Evolutionary conservation across 1,140 invertebrate species (phyloP).

Genomic region (Melitaea cinxia): DNA sequence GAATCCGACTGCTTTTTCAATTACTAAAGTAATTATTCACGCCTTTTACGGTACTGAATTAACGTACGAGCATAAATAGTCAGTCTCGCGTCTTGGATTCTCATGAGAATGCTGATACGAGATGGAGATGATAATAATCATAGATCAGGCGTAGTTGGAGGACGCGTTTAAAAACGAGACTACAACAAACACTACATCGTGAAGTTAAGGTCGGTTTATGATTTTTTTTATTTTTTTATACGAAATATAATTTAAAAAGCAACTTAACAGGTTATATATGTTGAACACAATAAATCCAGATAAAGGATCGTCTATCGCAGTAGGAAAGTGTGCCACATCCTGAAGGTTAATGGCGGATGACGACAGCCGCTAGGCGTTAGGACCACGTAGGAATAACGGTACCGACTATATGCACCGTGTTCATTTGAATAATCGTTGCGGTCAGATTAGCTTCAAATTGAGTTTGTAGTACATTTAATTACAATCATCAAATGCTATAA

Average conservation of each 20-base stretch:
- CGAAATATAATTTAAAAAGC: not conserved
- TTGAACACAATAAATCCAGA: slow-evolving; percentile 10
- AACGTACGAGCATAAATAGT: slow-evolving; percentile 60
- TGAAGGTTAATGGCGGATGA: slow-evolving; percentile 67
- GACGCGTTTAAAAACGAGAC: slow-evolving; percentile 12
- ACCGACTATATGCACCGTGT: slow-evolving; percentile 48
- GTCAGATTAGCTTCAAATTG: not conserved
- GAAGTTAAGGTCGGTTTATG: not conserved
- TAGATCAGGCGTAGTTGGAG: slow-evolving; percentile 18
- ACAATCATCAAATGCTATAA: not conserved
- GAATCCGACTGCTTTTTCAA: slow-evolving; percentile 67
- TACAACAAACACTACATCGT: not conserved
- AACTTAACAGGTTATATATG: not conserved
- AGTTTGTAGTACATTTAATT: not conserved
- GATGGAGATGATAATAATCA: slow-evolving; percentile 46
- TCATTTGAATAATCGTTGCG: slow-evolving; percentile 65
- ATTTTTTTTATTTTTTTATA: not conserved
- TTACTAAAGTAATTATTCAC: slow-evolving; percentile 67
- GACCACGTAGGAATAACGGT: slow-evolving; percentile 72
- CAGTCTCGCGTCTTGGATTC: slow-evolving; percentile 45
- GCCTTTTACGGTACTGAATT: slow-evolving; percentile 71
- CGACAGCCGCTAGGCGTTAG: slow-evolving; percentile 56
- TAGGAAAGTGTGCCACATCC: slow-evolving; percentile 65
- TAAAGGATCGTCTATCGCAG: slow-evolving; percentile 40
- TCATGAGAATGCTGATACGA: slow-evolving; percentile 53